Percentiles rank a stretch among this genome's conserved stretches.
These are phyloP conservation scores for Galeruca laticollis DNA, from an alignment of 2,888 invertebrate genomes.

Conservation along the genomic window DNA sequence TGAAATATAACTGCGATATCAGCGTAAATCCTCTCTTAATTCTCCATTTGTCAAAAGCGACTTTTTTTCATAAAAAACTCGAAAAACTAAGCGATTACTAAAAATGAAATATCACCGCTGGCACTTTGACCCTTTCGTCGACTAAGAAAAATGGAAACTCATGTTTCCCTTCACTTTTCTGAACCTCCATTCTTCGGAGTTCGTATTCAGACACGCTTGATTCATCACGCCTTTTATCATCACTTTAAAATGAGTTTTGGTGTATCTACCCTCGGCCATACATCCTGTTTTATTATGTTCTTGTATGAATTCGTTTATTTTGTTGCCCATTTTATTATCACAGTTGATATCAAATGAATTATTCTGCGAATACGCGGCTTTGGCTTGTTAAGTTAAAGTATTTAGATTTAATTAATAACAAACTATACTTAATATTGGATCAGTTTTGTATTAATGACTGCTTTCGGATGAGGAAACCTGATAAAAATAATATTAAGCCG, in stretches of 20 bases:
- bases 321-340: constrained; percentile 16
- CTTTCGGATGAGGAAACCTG: too few species aligned
- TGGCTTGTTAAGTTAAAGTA: not conserved
- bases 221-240: constrained; percentile 28
- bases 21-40: constrained; percentile 1
- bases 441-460: too few species aligned
- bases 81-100: not conserved
- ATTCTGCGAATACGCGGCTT: not conserved
- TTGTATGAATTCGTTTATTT: constrained; percentile 19
- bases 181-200: constrained; percentile 22
- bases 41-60: constrained; percentile 1
- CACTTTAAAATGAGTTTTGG: constrained; percentile 31
- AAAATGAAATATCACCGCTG: constrained; percentile 9
- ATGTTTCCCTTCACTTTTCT: constrained; percentile 27
- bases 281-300: constrained; percentile 28
- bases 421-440: too few species aligned
- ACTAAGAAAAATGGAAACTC: constrained; percentile 28
- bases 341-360: constrained; percentile 1
- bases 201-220: constrained; percentile 25
- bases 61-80: not conserved
- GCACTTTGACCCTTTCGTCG: constrained; percentile 25
- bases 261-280: constrained; percentile 17
- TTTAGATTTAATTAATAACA: too few species aligned
- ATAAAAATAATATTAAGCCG: too few species aligned
- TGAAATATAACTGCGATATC: not conserved